Conservation (phyloP, 2,888 invertebrate species). For the Alsophila aescularia region DNA sequence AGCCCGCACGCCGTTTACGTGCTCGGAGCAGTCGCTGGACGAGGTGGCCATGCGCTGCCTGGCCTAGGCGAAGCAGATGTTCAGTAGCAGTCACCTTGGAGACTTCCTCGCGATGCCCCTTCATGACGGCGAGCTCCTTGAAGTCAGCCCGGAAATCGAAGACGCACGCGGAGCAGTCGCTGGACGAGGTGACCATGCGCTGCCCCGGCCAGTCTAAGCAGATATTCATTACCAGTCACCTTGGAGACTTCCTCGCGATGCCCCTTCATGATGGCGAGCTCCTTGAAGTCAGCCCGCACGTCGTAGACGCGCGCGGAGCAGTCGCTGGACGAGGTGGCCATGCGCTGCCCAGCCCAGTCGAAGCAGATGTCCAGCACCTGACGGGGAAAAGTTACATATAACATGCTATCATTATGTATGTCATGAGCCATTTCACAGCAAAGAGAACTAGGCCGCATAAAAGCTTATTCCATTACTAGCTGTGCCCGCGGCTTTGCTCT, state of each 20-base stretch:
- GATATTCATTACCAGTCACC: slow-evolving; percentile 86
- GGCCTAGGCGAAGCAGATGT: slow-evolving; percentile 90
- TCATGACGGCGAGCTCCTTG: slow-evolving; percentile 84
- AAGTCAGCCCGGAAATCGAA: slow-evolving; percentile 86
- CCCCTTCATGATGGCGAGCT: slow-evolving; percentile 85
- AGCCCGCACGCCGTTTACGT: slow-evolving; percentile 87
- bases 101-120: slow-evolving; percentile 88
- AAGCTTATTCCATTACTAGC: no score
- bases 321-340: slow-evolving; percentile 91
- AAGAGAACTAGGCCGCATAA: no score
- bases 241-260: slow-evolving; percentile 89
- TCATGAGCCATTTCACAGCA: no score
- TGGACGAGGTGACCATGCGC: slow-evolving; percentile 89
- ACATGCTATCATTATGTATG: no score
- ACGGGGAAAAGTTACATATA: no score
- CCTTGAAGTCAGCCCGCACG: slow-evolving; percentile 80
- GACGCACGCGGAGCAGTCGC: slow-evolving; percentile 89
- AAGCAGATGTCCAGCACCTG: slow-evolving; percentile 90
- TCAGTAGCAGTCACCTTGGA: slow-evolving; percentile 87
- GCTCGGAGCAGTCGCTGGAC: slow-evolving; percentile 90
- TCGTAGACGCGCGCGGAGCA: slow-evolving; percentile 90
- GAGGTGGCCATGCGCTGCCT: slow-evolving; percentile 89
- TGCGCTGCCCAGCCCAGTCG: slow-evolving; percentile 88
- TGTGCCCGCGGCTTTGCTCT: no score
- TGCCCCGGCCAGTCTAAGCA: slow-evolving; percentile 90